Base-by-base conservation (phyloP, 2,113 vertebrate species). In the Odobenus rosmarus region DNA sequence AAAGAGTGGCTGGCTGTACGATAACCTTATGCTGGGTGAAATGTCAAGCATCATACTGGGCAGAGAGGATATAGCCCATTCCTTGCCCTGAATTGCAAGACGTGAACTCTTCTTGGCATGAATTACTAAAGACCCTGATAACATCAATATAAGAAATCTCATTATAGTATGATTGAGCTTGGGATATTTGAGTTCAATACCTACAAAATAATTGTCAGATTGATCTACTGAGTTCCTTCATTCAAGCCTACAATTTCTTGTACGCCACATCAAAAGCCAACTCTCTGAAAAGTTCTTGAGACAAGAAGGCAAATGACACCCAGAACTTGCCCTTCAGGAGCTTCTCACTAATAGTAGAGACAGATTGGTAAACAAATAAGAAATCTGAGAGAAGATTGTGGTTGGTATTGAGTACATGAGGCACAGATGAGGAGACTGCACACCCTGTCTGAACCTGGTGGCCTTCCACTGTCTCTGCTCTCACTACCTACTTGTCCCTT, bases 21-120 rank as follows among this genome's bases (percentile, higher is more conserved):
- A 96, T 92, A 95, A 95, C 83, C 51, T 96, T 82, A 72, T n/a
- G 24, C 67, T 55, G 46, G 76, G 24, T 33, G 59, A 72, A 81
- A 71, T 11, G 7, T 89, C 86, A 97, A 62, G 59, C 77, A 19
- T 51, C 82, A 88, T 36, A 21, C 71, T 79, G 18, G 24, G 57
- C n/a, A 90, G 90, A 84, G 95, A 95, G 69, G n/a, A 39, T 36
- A 31, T 19, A 67, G 71, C 80, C 84, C 85, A 84, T 31, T 49
- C 46, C n/a, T 72, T 64, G 11, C 4, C 18, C 79, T 91, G 67
- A 8, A 74, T 33, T 55, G 51, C 28, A 51, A 46, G 77, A 85
- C 61, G 9, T 93, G 51, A 97, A 62, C 13, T 39, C 12, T 85
- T 51, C 49, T 92, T 74, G 26, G 59, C 42, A 90, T 62, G 61